Base-by-base conservation (phyloP, 2,113 vertebrate species). In the Perognathus longimembris region DNA sequence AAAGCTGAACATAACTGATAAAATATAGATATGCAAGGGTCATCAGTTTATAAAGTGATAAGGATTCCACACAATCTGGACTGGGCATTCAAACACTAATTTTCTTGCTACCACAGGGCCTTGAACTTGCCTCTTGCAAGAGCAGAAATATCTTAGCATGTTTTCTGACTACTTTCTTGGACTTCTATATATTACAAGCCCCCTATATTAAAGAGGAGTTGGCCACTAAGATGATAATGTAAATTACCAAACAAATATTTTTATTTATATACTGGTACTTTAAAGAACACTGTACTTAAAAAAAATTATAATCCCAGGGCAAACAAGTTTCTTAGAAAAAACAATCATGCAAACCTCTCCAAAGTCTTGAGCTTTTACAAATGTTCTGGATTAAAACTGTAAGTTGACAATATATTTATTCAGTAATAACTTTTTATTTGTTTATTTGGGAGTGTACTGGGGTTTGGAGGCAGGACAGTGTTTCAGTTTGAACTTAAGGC, bases 351-450 rank as follows among this genome's bases (percentile, higher is more conserved):
- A 88, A 88, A 26, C 17, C 12, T 77, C 57, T 88, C 45, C 30
- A 61, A 88, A 82, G 20, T 83, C 85, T 57, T 73, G 45, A 77
- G 30, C 63, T 67, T 63, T 78, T 76, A 57, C 21, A 73, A 94
- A 77, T 92, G 50, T 69, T 74, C 10, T 84, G 36, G 90, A 96
- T 95, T 83, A 87, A 93, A 82, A 87, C 14, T 85, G 15, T 70
- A 95, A 89, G 69, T 12, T 85, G 30, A 93, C 38, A 66, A 73
- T 30, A 95, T 69, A 76, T 21, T 17, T 64, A 45, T 12, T 28
- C 3, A 81, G 28, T 34, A 45, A 85, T 18, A 45, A 73, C 36
- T 3, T 75, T 21, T 71, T 70, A 70, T 34, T 14, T 80, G 87
- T 88, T 42, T 1, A 38, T 54, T 54, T 54, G 50, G 15, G 50